Base-by-base conservation (phyloP, 2,888 invertebrate genomes). In the Timandra comae region DNA sequence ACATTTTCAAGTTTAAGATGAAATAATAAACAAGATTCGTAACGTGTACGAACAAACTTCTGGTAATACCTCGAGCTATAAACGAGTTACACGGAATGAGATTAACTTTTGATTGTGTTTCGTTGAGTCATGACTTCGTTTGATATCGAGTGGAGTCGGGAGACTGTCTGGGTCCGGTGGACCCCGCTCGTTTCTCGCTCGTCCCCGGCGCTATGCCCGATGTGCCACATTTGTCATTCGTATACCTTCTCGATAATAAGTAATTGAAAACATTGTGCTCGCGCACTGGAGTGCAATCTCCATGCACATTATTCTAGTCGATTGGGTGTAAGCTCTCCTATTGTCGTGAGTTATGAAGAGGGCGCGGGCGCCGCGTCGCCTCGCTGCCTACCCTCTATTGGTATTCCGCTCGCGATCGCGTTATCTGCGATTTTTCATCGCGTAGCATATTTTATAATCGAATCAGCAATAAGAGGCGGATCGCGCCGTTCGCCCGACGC, bases 111-210 rank as follows among this genome's bases (percentile, higher is more conserved):
- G 30, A 40, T 35, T 40, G 33, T 33, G 23, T 39, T 35, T 32
- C 24, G 27, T 24, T 43, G 40, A 50, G 52, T 46, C 33, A 39
- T 40, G 27, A 41, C 28, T 39, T 38, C 48, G 48, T 44, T 46
- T 42, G 45, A 49, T 39, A 37, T 41, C 34, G 33, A n/a, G 32
- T 35, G 12, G 36, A 43, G 43, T 32, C 19, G 31, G n/a, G 16
- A 29, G 29, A 28, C 25, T 27, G 28, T 38, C 39, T 46, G 41
- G 49, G 51, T 55, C 13, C 19, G 24, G 22, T 22, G 9, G n/a
- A 22, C 9, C 8, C 8, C n/a, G 22, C 22, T 9, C n/a, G 9
- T 22, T 22, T 22, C n/a, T 22, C 8, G 9, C 22, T 22, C 22
- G 22, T 22, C 22, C 22, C n/a, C n/a, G n/a, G n/a, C n/a, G n/a